A percentile compares a stretch with the other conserved stretches of the same genome.
phyloP scores from a whole-genome alignment of 2,113 vertebrate species.

The Ictalurus punctatus region DNA sequence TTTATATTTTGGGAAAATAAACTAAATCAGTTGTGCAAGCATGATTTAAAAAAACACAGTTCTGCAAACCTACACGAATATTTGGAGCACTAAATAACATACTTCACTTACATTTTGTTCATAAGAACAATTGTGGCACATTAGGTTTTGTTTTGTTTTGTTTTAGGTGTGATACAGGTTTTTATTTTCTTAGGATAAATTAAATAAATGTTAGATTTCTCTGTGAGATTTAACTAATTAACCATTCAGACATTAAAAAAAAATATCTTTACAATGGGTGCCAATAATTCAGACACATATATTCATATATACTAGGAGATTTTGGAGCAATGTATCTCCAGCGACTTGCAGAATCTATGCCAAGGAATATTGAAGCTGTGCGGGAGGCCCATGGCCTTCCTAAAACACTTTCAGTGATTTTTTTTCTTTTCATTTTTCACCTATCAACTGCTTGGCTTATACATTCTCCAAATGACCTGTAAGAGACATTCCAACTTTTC shows the following conservation, averaged over 20 bases:
- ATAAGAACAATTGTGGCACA: not conserved
- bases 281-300: not conserved
- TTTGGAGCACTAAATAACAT: not conserved
- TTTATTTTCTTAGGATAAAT: not conserved
- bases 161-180: not conserved
- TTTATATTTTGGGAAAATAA: not conserved
- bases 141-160: not conserved
- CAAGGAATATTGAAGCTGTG: too few species aligned
- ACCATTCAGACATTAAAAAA: too few species aligned
- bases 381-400: not conserved
- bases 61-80: not conserved
- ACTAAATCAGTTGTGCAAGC: not conserved
- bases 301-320: not conserved
- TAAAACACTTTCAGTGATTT: not conserved
- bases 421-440: not conserved
- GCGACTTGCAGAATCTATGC: not conserved
- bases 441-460: not conserved
- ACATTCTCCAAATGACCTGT: not conserved
- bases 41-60: not conserved
- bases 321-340: not conserved
- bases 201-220: not conserved
- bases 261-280: not conserved
- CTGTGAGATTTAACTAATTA: not conserved
- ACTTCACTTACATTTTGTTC: not conserved
- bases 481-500: constrained; percentile 31